Evolutionary conservation across 2,888 invertebrate genomes (phyloP), one percentile per base, ranked within the genome.

Genomic region (Amblyjoppa fuscipennis): DNA sequence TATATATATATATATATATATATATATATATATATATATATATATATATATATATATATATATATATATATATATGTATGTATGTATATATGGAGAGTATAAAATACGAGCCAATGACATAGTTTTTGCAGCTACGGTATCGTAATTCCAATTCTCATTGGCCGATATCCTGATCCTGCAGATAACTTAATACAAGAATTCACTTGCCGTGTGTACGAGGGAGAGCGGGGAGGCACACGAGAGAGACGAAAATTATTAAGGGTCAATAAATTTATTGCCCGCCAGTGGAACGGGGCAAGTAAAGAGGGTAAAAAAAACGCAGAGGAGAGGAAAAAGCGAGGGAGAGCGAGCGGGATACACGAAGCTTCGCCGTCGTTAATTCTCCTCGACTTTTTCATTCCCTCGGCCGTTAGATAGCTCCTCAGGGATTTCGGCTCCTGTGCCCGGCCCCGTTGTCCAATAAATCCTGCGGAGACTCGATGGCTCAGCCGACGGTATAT

Each of bases 321-420:
- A 5, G 51, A 20, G 61, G 56, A 16, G 20, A 53, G 49, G 13
- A 45, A 41, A 66, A 45, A 45, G 25, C 41, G 53, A n/a, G 53
- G 66, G 34, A 49, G 53, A 80, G 45, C 34, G 68, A 77, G 68
- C 76, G 61, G 56, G 53, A 70, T 34, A 68, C 59, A 38, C 73
- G 59, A 53, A 51, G 73, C 81, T 73, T 80, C 80, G 82, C 75
- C 73, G 66, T 83, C 83, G 85, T 83, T 83, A 83, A 83, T 83
- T 85, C 76, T 73, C 79, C 83, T 80, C 80, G 80, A 83, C 85
- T 83, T 80, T 85, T 83, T 80, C 83, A 85, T 85, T 80, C 77
- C 83, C 81, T 81, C 70, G 77, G 75, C 78, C 49, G 80, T 76
- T 78, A 59, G 84, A 84, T 82, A 87, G 81, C 81, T 78, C 81